Evolutionary conservation across 2,797 vertebrate genomes (phyloP).

Genomic region (Hypotaenidia okinawae): DNA sequence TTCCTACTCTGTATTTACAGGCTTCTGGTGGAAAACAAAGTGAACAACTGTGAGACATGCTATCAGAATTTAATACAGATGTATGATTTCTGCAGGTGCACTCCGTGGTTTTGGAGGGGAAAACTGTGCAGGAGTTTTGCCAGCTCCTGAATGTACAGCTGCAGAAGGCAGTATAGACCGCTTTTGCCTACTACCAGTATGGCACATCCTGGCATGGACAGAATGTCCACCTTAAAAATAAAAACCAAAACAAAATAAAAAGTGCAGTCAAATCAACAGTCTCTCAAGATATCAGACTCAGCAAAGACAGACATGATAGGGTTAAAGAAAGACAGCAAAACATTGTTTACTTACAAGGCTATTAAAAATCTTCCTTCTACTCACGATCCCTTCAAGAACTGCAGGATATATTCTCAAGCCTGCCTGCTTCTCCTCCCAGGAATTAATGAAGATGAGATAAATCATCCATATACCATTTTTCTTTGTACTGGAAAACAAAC

Average conservation of each 20-base stretch:
- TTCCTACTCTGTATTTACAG: not conserved
- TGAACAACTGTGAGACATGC: not conserved
- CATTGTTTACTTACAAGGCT: not conserved
- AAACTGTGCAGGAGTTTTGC: not conserved
- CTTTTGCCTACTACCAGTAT: not conserved
- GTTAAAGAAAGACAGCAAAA: not conserved
- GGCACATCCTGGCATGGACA: not conserved
- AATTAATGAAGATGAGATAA: not conserved
- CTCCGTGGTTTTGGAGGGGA: not conserved
- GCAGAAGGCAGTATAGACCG: not conserved
- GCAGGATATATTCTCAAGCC: not conserved
- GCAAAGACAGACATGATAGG: not conserved
- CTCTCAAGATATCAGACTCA: not conserved
- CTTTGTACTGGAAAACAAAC: not conserved
- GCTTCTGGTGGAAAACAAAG: not conserved
- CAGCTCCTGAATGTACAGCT: not conserved
- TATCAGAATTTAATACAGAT: not conserved
- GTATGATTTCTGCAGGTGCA: not conserved
- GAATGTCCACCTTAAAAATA: not conserved
- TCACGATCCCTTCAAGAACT: not conserved
- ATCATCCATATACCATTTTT: not conserved
- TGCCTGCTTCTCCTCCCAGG: not conserved
- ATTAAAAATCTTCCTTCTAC: not conserved
- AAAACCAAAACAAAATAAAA: not conserved
- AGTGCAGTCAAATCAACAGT: not conserved